Evolutionary conservation across 2,888 invertebrate species (phyloP).

Genomic region (Caenorhabditis angaria): DNA sequence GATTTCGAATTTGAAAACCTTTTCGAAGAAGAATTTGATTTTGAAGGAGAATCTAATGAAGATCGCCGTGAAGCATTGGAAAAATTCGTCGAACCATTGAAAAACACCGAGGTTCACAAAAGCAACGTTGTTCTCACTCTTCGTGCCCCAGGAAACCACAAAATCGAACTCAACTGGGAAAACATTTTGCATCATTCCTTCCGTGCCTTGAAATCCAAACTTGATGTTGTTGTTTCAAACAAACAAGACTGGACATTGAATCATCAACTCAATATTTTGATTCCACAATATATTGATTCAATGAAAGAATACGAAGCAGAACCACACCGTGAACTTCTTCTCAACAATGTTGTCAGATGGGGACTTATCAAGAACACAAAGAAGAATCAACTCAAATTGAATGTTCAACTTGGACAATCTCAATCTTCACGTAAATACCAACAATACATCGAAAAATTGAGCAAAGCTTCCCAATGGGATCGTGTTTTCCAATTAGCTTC

Average conservation of each 20-base stretch:
- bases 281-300: constrained; percentile 45
- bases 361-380: constrained; percentile 53
- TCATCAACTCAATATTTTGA: constrained; percentile 41
- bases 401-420: constrained; percentile 45
- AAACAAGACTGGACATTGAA: constrained; percentile 58
- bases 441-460: constrained; percentile 26
- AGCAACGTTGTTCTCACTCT: constrained; percentile 24
- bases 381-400: constrained; percentile 35
- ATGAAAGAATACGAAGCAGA: constrained; percentile 49
- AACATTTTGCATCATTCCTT: constrained; percentile 36
- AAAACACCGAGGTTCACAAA: constrained; percentile 33
- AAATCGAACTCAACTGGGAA: constrained; percentile 33
- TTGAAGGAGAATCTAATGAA: constrained; percentile 20
- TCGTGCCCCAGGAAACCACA: constrained; percentile 31
- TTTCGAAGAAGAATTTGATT: constrained; percentile 43
- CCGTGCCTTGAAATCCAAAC: too few species aligned
- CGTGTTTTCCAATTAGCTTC: constrained; percentile 43
- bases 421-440: constrained; percentile 43
- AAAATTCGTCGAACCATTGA: constrained; percentile 40
- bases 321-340: constrained; percentile 53
- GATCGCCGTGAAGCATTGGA: constrained; percentile 41
- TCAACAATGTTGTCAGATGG: constrained; percentile 44
- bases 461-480: constrained; percentile 44
- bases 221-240: constrained; percentile 24
- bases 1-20: constrained; percentile 38